Percentiles rank a stretch among this genome's conserved stretches.
Evolutionary conservation across 2,113 vertebrate species (phyloP).

Genomic region (Phoxinus phoxinus): DNA sequence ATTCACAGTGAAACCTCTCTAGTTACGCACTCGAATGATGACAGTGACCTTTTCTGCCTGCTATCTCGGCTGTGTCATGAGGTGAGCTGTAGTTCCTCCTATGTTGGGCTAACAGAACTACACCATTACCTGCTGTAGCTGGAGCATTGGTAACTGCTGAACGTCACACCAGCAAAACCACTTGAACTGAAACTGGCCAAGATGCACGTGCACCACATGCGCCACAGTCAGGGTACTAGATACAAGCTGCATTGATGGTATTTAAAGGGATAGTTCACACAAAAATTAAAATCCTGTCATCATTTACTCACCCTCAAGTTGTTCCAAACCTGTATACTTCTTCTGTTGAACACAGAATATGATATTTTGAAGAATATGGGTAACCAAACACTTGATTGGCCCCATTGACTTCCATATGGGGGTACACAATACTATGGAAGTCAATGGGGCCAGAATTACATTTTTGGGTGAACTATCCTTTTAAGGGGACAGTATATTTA

Average conservation of each 20-base stretch:
- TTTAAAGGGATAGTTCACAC: neutral
- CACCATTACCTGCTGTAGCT: neutral
- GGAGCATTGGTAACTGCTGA: neutral
- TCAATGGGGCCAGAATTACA: too few species aligned
- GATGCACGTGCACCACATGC: neutral
- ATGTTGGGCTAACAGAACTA: neutral
- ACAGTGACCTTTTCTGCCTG: constrained; percentile 27
- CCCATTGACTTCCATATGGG: too few species aligned
- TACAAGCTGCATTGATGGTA: neutral
- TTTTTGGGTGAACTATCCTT: neutral
- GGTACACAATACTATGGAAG: too few species aligned
- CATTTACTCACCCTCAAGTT: too few species aligned
- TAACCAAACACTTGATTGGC: too few species aligned
- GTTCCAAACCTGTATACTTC: too few species aligned
- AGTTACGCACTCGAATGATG: constrained; percentile 23
- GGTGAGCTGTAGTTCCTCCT: neutral
- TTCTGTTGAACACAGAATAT: too few species aligned
- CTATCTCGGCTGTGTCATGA: constrained; percentile 8
- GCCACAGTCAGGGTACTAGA: neutral
- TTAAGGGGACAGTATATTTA: neutral
- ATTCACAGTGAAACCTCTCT: constrained; percentile 28
- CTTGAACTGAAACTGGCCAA: neutral
- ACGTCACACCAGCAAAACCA: neutral
- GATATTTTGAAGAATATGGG: too few species aligned
- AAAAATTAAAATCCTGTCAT: too few species aligned